Evolutionary conservation across 2,888 invertebrate genomes (phyloP), one percentile per base, ranked within the genome.

Genomic region (Sarcophaga carnaria): DNA sequence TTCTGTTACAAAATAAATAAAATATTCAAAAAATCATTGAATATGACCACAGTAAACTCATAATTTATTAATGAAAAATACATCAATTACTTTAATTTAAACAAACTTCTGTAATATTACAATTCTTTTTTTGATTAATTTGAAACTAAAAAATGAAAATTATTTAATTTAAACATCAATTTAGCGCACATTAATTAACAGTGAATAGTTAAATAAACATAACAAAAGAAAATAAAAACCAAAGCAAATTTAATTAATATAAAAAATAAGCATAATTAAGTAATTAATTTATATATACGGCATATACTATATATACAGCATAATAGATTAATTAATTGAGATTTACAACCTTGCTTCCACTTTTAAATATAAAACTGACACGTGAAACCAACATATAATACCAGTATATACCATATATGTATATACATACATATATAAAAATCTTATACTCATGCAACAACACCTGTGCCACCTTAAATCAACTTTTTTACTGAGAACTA

Each of bases 281-380:
- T 14, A 66, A 27, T 69, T 74, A 54, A 69, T 74, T 64, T 60
- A 67, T 47, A 27, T 37, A 8, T 37, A 37, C 37, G 37, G 37
- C 37, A 37, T 37, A 37, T 37, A 37, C 2, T 6, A 37, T 45
- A 45, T 27, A 22, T 17, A 17, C 47, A 67, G 14, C 12, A 62
- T 63, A 69, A 69, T 45, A 64, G 54, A 49, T 22, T 22, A 62
- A 69, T 63, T 49, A 70, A 81, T 63, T 78, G 62, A 76, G 37
- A 75, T 64, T 60, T 62, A 70, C 37, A 77, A 79, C 88, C 89
- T 85, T 90, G 91, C 91, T 91, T 91, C 90, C 91, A 91, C 88
- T 64, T 82, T 80, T n/a, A 60, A 60, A 37, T 27, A 17, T 49
- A 81, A 37, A 37, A 37, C 37, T 37, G 37, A 10, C 37, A 37